A percentile compares a stretch with the other conserved stretches of the same genome.
These are phyloP conservation scores for Epinephelus cyanopodus DNA, from an alignment of 2,113 vertebrate genomes.

Conservation along the genomic window DNA sequence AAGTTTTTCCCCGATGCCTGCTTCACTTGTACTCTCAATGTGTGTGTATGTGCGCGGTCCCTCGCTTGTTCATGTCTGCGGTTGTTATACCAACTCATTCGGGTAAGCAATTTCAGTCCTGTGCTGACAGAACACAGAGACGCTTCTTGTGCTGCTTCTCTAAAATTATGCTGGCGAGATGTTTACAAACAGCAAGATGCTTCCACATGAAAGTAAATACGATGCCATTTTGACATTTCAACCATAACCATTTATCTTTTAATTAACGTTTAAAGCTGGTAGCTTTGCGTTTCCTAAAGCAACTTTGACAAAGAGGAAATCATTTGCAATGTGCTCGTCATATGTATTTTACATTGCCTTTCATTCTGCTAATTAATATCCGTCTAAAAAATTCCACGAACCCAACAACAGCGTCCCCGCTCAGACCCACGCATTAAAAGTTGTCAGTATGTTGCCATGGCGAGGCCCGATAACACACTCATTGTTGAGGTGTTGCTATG, in stretches of 20 bases:
- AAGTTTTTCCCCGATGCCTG: not conserved
- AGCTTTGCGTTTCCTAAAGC: slow-evolving; percentile 2
- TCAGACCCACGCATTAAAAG: slow-evolving; percentile 51
- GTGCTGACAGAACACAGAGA: not conserved
- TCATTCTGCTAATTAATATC: slow-evolving; percentile 59
- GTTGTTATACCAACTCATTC: slow-evolving; percentile 3
- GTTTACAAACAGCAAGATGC: not conserved
- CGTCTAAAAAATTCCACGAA: slow-evolving; percentile 34
- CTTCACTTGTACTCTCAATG: not conserved
- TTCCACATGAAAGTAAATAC: not conserved
- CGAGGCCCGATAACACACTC: slow-evolving; percentile 37
- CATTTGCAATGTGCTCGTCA: not conserved
- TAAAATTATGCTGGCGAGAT: not conserved
- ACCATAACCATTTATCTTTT: not conserved
- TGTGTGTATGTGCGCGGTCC: not conserved
- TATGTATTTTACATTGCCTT: slow-evolving; percentile 34
- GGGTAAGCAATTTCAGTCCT: not conserved
- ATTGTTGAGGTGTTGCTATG: slow-evolving; percentile 42
- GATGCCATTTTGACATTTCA: not conserved
- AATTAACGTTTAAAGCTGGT: slow-evolving; percentile 1
- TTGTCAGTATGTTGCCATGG: slow-evolving; percentile 51
- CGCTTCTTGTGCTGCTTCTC: not conserved
- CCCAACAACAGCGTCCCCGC: slow-evolving; percentile 37
- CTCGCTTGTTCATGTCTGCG: not conserved
- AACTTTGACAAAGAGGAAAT: slow-evolving; percentile 23